Evolutionary conservation across 1,140 invertebrate species (phyloP), one percentile per base, ranked within the genome.

Genomic region (Drosophila kanapiae): DNA sequence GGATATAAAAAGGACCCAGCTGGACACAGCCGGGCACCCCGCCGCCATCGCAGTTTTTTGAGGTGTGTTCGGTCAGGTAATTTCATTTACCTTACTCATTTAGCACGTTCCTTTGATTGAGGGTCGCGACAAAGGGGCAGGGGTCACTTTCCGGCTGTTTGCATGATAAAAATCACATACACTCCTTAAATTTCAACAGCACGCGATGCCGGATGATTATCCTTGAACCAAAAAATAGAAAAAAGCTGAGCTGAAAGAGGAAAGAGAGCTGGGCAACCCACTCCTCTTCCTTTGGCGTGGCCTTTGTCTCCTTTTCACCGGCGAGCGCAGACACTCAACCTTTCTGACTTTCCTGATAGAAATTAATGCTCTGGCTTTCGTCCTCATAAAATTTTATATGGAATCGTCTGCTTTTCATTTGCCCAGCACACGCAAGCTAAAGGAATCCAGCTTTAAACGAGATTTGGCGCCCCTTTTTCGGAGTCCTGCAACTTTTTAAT

Each of bases 101-200:
- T 88, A 80, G 76, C 83, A 88, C 90, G 48, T 67, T 90, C 81
- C 78, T 75, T 75, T 72, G 60, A 40, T 13, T 29, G 57, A 45
- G 49, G 37, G 59, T 48, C 57, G 33, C 43, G 60, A 48, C 38
- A 31, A 31, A 63, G 60, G 61, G 77, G 58, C 54, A 56, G 48
- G 56, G 78, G 62, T 78, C 81, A 75, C 82, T 85, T 92, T 88
- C 75, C 80, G 87, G 84, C 81, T 86, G 86, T 80, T 85, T 85
- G 82, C 85, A 92, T 92, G 91, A 92, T 92, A 92, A 92, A 92
- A 92, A 92, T 92, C 91, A 92, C 91, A 92, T 90, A 84, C 91
- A 92, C 91, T 92, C 91, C 91, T 86, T 92, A 92, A 88, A 86
- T 92, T 83, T 80, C 48, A 75, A 69, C 85, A 79, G 82, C 91